A percentile compares a stretch with the other conserved stretches of the same genome.
phyloP scores from a whole-genome alignment of 2,888 invertebrate genomes.

The Aleiodes leptofemur region DNA sequence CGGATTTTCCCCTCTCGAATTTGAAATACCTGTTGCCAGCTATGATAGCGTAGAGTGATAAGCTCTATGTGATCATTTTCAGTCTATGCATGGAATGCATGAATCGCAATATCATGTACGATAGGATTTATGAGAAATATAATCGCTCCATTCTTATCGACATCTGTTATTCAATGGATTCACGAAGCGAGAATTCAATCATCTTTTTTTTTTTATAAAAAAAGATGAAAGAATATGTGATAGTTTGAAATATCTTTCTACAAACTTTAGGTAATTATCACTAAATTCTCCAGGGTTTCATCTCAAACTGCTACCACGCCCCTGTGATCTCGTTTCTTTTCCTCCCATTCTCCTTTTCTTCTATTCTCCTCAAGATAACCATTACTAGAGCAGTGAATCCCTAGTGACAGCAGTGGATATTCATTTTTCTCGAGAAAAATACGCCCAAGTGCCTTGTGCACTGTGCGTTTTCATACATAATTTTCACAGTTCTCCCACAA shows the following conservation, averaged over 20 bases:
- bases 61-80: conserved; percentile 1
- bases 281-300: not conserved
- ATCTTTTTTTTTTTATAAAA: no score
- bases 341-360: not conserved
- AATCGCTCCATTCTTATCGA: no score
- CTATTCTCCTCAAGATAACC: conserved; percentile 6
- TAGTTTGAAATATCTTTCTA: no score
- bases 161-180: no score
- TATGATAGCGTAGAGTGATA: not conserved
- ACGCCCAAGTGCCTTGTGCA: conserved; percentile 37
- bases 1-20: not conserved
- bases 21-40: conserved; percentile 28
- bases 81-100: not conserved
- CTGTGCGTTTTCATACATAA: conserved; percentile 39
- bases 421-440: conserved; percentile 26
- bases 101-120: no score
- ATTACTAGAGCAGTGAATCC: conserved; percentile 23
- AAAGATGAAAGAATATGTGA: no score
- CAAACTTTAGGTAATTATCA: not conserved
- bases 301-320: not conserved
- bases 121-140: no score
- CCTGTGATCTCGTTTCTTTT: conserved; percentile 25
- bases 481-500: conserved; percentile 34
- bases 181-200: no score
- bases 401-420: conserved; percentile 24